phyloP scores from a whole-genome alignment of 2,888 invertebrate species.

The Xanthia icteritia region DNA sequence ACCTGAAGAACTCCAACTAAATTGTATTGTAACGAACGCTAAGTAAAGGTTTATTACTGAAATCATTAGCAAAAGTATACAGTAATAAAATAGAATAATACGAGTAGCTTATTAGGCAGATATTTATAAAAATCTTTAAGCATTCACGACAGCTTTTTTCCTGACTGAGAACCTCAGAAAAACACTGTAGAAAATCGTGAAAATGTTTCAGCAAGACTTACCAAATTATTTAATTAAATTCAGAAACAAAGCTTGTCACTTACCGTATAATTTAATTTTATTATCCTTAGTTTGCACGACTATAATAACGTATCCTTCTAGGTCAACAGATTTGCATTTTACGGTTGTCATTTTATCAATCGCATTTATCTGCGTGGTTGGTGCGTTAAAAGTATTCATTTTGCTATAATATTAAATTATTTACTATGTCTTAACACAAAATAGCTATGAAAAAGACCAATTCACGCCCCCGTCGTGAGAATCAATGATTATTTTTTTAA shows the following conservation, averaged over 20 bases:
- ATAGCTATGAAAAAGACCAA: conserved; percentile 68
- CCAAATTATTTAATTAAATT: background rate
- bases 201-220: background rate
- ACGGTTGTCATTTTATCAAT: conserved; percentile 89
- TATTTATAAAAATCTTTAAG: background rate
- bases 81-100: background rate
- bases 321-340: conserved; percentile 93
- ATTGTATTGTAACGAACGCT: background rate
- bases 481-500: conserved; percentile 66
- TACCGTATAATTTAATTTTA: conserved; percentile 97
- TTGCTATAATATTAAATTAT: conserved; percentile 71
- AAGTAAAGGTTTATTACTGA: no score
- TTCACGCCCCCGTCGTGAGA: conserved; percentile 60
- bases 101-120: background rate
- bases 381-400: conserved; percentile 88
- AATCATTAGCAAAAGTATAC: background rate
- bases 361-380: conserved; percentile 87
- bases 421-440: conserved; percentile 63
- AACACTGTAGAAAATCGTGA: conserved; percentile 1
- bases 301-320: conserved; percentile 98
- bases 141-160: conserved; percentile 1
- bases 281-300: conserved; percentile 98
- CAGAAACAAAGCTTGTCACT: conserved; percentile 58
- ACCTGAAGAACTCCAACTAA: background rate
- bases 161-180: background rate